Percentiles rank a stretch among this genome's conserved stretches.
Conservation (phyloP, 1,140 invertebrate species). For the Armadillidium nasatum region DNA sequence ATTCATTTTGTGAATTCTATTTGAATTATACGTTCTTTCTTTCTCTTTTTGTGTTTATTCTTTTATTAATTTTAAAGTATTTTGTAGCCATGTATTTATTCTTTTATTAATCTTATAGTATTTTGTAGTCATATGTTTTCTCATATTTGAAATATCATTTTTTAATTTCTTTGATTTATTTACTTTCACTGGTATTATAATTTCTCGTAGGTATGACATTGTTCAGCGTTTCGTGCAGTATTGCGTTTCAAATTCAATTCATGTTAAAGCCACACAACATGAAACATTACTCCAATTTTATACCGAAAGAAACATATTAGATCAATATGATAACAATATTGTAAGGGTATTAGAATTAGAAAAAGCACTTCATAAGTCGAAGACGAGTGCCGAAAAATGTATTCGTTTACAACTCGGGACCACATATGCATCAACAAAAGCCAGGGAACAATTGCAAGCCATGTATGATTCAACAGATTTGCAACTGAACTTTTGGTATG, state of each 20-base stretch:
- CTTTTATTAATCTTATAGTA: too few species aligned
- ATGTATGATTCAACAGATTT: neutral
- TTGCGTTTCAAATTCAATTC: neutral
- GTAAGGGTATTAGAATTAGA: neutral
- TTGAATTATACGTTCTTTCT: too few species aligned
- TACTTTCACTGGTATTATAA: too few species aligned
- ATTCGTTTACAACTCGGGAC: neutral
- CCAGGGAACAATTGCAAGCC: neutral
- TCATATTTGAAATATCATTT: too few species aligned
- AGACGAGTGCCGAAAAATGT: neutral
- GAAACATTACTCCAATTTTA: neutral
- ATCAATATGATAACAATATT: neutral
- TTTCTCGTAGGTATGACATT: neutral
- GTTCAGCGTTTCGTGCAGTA: neutral
- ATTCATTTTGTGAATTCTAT: too few species aligned
- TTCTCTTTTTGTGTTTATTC: too few species aligned
- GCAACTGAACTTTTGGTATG: neutral
- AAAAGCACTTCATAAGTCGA: neutral
- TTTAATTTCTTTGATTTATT: too few species aligned
- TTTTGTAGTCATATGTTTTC: too few species aligned
- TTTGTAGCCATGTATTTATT: too few species aligned
- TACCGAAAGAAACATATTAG: neutral
- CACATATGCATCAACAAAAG: neutral
- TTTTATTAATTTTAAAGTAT: too few species aligned
- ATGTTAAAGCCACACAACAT: neutral